Evolutionary conservation across 2,113 vertebrate genomes (phyloP).

Genomic region (Willisornis vidua): DNA sequence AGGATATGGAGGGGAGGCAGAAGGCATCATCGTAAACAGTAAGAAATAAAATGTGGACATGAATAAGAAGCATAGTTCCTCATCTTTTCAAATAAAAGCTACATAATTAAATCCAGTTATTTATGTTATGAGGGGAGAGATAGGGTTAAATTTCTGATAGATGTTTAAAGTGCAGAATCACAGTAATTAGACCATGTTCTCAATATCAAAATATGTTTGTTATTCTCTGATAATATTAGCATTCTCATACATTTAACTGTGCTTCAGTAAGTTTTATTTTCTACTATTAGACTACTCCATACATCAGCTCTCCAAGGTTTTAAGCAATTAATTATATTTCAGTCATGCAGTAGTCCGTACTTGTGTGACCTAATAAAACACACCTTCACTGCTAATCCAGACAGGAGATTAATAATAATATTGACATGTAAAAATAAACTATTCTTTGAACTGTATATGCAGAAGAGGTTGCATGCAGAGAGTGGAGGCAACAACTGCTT

Average conservation of each 20-base stretch:
- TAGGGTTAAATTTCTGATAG: not conserved
- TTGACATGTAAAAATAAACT: conserved; percentile 10
- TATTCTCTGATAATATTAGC: conserved; percentile 38
- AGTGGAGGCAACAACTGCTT: not conserved
- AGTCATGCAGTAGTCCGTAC: not conserved
- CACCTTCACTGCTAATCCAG: conserved; percentile 19
- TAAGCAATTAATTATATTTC: conserved; percentile 42
- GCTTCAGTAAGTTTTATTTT: conserved; percentile 59
- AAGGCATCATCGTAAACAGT: not conserved
- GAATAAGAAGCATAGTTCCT: not conserved
- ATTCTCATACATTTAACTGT: conserved; percentile 27
- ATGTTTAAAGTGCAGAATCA: conserved; percentile 34
- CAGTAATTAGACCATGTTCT: conserved; percentile 36
- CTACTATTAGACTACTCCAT: not conserved
- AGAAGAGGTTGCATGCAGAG: not conserved
- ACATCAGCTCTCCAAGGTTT: not conserved
- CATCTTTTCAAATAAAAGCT: not conserved
- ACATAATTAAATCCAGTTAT: not conserved
- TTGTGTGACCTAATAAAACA: conserved; percentile 41
- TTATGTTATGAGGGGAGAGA: not conserved
- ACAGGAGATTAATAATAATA: conserved; percentile 47
- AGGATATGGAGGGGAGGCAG: not conserved
- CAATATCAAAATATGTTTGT: conserved; percentile 47
- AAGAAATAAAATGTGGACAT: not conserved
- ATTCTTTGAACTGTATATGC: not conserved